Conservation (phyloP, 2,888 invertebrate species). For the Allygus modestus region DNA sequence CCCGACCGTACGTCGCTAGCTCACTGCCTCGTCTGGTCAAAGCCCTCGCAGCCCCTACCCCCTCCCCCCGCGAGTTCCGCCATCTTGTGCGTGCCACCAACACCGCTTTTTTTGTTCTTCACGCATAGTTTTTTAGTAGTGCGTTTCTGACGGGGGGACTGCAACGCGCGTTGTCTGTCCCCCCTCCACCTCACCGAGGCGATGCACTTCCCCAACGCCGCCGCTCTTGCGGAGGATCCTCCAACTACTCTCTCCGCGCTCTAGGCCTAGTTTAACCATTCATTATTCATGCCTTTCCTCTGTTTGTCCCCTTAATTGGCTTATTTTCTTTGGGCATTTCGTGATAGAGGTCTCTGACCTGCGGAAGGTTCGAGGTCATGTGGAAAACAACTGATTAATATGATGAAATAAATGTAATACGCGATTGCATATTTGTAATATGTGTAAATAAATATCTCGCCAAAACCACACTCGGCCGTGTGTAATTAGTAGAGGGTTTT, state of each 20-base stretch:
- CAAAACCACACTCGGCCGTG: no score
- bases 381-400: no score
- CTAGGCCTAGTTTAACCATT: slow-evolving; percentile 45
- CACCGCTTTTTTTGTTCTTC: slow-evolving; percentile 60
- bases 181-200: slow-evolving; percentile 21
- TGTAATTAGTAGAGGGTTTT: no score
- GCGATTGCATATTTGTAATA: no score
- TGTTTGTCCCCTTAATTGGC: slow-evolving; percentile 51
- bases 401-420: no score
- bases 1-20: slow-evolving; percentile 32
- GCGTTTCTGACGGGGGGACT: slow-evolving; percentile 51
- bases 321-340: slow-evolving; percentile 30
- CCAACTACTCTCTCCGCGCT: slow-evolving; percentile 64
- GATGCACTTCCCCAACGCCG: slow-evolving; percentile 43
- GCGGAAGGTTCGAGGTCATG: not conserved
- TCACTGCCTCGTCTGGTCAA: slow-evolving; percentile 52
- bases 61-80: slow-evolving; percentile 71
- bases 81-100: slow-evolving; percentile 45
- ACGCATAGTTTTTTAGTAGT: slow-evolving; percentile 63
- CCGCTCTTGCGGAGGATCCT: slow-evolving; percentile 51
- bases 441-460: no score
- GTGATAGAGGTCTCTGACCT: slow-evolving; percentile 12
- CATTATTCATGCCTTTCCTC: slow-evolving; percentile 46
- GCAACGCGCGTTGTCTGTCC: slow-evolving; percentile 35
- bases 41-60: slow-evolving; percentile 67